Evolutionary conservation across 1,140 invertebrate species (phyloP).

Genomic region (Heliconius himera): DNA sequence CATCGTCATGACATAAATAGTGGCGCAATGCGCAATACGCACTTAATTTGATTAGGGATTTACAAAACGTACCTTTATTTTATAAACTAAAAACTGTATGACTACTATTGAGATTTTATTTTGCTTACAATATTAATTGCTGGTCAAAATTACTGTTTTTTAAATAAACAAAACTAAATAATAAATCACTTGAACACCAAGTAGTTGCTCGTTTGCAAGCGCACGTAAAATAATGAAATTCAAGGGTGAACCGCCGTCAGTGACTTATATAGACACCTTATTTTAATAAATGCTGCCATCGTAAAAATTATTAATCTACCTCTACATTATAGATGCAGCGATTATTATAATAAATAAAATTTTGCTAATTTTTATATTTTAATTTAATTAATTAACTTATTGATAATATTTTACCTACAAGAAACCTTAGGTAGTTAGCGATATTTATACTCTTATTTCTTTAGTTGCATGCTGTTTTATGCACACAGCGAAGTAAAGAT

Average conservation of each 20-base stretch:
- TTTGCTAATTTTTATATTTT: neutral
- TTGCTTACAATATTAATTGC: neutral
- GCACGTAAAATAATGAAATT: neutral
- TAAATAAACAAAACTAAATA: neutral
- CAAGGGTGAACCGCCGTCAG: neutral
- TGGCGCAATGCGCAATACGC: slow-evolving; percentile 28
- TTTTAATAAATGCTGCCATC: neutral
- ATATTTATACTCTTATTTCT: no score
- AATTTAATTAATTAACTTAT: no score
- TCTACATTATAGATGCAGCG: neutral
- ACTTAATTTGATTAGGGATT: slow-evolving; percentile 19
- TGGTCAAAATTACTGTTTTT: neutral
- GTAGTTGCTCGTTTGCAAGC: neutral
- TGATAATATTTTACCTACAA: no score
- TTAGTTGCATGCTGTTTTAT: no score
- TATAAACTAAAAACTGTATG: neutral
- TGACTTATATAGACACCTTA: neutral
- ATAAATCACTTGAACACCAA: neutral
- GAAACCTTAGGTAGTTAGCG: no score
- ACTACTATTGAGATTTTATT: neutral
- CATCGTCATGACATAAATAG: slow-evolving; percentile 25
- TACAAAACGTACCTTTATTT: slow-evolving; percentile 15
- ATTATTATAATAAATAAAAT: neutral
- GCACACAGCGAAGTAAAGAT: no score
- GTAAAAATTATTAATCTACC: neutral